A percentile compares a stretch with the other conserved stretches of the same genome.
phyloP scores from a whole-genome alignment of 1,140 invertebrate species.

The Formica selysi region DNA sequence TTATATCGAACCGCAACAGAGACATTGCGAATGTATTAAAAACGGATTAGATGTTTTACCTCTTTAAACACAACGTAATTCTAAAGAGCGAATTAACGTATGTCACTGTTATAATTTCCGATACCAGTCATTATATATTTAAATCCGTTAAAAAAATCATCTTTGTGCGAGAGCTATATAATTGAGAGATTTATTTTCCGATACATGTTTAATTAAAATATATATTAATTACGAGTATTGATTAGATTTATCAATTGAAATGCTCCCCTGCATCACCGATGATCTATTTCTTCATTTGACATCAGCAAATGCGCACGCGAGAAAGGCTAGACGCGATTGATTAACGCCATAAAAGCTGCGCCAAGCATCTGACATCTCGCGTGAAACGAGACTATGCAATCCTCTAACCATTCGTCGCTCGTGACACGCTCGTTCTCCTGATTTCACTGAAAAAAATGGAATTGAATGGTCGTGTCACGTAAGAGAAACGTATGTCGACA shows the following conservation, averaged over 20 bases:
- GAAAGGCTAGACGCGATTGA: slow-evolving; percentile 21
- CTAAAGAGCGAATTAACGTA: background rate
- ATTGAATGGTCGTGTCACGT: slow-evolving; percentile 47
- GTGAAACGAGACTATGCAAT: slow-evolving; percentile 41
- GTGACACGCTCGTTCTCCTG: slow-evolving; percentile 45
- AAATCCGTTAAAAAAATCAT: background rate
- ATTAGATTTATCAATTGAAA: background rate
- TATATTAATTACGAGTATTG: background rate
- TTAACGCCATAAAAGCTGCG: slow-evolving; percentile 29
- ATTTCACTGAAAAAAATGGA: slow-evolving; percentile 45
- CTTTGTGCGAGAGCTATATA: background rate
- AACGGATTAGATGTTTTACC: background rate
- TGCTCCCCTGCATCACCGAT: background rate
- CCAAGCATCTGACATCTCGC: slow-evolving; percentile 49
- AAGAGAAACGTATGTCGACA: slow-evolving; percentile 37
- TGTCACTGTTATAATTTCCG: background rate
- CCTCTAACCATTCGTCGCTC: slow-evolving; percentile 15
- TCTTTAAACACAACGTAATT: background rate
- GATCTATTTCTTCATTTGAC: background rate
- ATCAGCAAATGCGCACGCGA: background rate
- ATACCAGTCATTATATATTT: background rate
- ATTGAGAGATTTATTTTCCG: background rate
- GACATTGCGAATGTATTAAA: slow-evolving; percentile 36
- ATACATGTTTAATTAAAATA: background rate
- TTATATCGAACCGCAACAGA: slow-evolving; percentile 40